Conservation (phyloP, 2,113 vertebrate species). For the Cephalophus harveyi region DNA sequence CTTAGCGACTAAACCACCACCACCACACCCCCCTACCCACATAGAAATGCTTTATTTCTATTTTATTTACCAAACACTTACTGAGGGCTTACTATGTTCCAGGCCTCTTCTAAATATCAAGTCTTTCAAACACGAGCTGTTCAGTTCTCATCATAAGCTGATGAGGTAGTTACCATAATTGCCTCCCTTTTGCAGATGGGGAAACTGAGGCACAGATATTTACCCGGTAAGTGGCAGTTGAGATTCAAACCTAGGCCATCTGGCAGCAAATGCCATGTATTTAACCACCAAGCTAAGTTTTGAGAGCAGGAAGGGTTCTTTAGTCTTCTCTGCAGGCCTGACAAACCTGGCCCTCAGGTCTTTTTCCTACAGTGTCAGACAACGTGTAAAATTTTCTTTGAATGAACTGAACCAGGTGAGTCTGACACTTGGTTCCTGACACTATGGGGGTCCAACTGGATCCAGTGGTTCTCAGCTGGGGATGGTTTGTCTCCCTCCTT, state of each 20-base stretch:
- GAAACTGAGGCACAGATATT: not conserved
- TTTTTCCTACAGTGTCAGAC: not conserved
- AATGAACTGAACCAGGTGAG: not conserved
- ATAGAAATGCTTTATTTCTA: not conserved
- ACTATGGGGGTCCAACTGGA: not conserved
- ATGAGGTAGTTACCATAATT: not conserved
- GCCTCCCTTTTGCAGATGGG: not conserved
- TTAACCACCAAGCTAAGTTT: not conserved
- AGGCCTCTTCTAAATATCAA: not conserved
- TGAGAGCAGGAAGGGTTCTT: not conserved
- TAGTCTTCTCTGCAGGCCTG: not conserved
- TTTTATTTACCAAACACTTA: constrained; percentile 7
- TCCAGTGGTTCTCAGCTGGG: not conserved
- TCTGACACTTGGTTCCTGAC: not conserved
- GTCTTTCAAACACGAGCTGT: not conserved
- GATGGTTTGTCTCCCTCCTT: not conserved
- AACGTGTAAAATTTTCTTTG: not conserved
- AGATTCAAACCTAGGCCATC: not conserved
- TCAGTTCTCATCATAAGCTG: not conserved
- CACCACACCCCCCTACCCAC: not conserved
- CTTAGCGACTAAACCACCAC: accelerated
- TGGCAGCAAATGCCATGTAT: not conserved
- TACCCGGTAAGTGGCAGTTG: not conserved
- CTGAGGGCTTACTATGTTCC: not conserved
- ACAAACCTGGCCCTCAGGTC: not conserved